These are phyloP conservation scores for Drosophila yooni DNA, from an alignment of 2,888 invertebrate genomes.

Conservation along the genomic window DNA sequence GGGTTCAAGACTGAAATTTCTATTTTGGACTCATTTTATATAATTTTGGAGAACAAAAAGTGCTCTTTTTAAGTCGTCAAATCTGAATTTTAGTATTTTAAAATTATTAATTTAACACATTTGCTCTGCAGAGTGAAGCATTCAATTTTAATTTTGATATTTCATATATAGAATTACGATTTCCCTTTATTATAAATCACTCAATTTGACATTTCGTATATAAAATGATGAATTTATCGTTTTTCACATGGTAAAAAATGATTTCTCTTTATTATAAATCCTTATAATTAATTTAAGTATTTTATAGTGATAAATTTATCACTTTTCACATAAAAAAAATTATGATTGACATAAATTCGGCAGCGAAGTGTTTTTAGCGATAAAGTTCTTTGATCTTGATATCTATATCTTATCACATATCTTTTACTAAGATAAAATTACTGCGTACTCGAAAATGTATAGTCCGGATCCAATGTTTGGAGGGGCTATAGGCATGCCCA, in stretches of 20 bases:
- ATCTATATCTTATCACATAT: background rate
- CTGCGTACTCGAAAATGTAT: background rate
- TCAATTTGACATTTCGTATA: too few species aligned
- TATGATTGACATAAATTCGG: background rate
- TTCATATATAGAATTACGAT: background rate
- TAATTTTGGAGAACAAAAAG: background rate
- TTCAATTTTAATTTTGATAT: background rate
- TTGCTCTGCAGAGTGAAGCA: background rate
- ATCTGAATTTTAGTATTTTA: too few species aligned
- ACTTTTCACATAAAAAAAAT: background rate
- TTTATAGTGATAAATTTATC: background rate
- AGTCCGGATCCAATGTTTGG: background rate
- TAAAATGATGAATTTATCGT: too few species aligned
- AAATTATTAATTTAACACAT: background rate
- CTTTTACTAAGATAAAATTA: background rate
- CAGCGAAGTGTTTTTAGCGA: background rate
- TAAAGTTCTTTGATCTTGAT: background rate
- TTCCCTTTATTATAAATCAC: background rate
- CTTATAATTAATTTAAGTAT: background rate
- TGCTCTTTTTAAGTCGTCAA: background rate
- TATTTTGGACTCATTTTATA: background rate
- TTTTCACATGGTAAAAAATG: too few species aligned
- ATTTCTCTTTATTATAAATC: background rate
- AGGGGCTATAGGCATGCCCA: constrained; percentile 10
- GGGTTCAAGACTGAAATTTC: background rate